phyloP scores from a whole-genome alignment of 2,797 vertebrate genomes.

The Phataginus tetradactyla region DNA sequence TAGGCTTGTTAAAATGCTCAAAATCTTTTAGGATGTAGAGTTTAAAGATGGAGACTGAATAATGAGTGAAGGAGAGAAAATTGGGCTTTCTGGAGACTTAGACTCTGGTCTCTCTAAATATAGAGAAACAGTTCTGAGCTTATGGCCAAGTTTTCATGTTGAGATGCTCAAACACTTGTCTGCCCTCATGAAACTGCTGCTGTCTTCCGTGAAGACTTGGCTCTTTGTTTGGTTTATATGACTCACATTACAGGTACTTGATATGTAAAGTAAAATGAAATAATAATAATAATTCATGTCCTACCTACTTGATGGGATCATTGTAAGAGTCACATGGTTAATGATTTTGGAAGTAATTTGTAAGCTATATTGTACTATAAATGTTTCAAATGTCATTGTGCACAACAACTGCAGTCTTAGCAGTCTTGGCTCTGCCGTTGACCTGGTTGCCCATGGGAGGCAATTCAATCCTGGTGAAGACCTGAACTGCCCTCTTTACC shows the following conservation, averaged over 20 bases:
- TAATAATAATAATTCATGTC: background rate
- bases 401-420: background rate
- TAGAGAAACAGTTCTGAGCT: no score
- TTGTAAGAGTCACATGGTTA: background rate
- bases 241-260: no score
- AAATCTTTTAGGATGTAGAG: background rate
- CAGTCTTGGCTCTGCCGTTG: conserved; percentile 4
- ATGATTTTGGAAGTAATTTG: background rate
- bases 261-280: background rate
- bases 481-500: background rate
- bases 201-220: no score
- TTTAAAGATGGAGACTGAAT: background rate
- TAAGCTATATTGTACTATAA: background rate
- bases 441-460: background rate
- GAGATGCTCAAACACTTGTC: no score
- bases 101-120: background rate
- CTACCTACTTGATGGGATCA: background rate
- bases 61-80: background rate
- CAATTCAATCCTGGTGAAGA: background rate
- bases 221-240: no score
- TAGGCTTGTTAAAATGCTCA: background rate
- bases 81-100: background rate
- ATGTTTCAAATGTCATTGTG: background rate
- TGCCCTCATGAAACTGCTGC: no score
- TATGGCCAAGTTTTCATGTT: no score